Evolutionary conservation across 2,888 invertebrate species (phyloP).

Genomic region (Drosophila siamana): DNA sequence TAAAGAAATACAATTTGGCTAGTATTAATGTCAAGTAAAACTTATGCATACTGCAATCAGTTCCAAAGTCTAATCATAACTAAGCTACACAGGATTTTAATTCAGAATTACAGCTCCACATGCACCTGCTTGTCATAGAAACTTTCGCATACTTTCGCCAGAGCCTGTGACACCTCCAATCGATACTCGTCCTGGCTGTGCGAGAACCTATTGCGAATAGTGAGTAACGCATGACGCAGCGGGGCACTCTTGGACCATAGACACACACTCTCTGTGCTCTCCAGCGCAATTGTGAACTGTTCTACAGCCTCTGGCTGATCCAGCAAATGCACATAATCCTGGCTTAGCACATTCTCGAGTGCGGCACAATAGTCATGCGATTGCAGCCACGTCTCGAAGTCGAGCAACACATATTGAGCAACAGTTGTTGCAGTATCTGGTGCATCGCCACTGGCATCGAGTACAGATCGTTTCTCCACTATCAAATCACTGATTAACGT

Average conservation of each 20-base stretch:
- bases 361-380: constrained; percentile 77
- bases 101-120: constrained; percentile 69
- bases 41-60: constrained; percentile 26
- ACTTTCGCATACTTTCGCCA: constrained; percentile 58
- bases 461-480: constrained; percentile 84
- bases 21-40: constrained; percentile 18
- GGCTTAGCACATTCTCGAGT: constrained; percentile 70
- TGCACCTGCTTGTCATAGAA: constrained; percentile 64
- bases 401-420: constrained; percentile 80
- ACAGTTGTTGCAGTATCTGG: constrained; percentile 58
- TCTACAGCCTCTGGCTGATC: constrained; percentile 81
- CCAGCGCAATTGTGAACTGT: constrained; percentile 74
- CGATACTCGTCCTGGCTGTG: constrained; percentile 81
- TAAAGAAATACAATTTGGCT: constrained; percentile 13
- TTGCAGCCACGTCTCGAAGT: constrained; percentile 78
- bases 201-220: constrained; percentile 73
- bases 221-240: constrained; percentile 78
- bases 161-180: constrained; percentile 75
- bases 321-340: constrained; percentile 73
- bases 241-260: constrained; percentile 78
- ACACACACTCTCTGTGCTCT: constrained; percentile 73
- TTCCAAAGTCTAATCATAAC: constrained; percentile 20
- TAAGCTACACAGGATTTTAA: constrained; percentile 6
- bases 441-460: constrained; percentile 49
- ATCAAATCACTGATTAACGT: constrained; percentile 88